These are phyloP conservation scores for Cyanistes caeruleus DNA, from an alignment of 2,113 vertebrate species.

Conservation along the genomic window DNA sequence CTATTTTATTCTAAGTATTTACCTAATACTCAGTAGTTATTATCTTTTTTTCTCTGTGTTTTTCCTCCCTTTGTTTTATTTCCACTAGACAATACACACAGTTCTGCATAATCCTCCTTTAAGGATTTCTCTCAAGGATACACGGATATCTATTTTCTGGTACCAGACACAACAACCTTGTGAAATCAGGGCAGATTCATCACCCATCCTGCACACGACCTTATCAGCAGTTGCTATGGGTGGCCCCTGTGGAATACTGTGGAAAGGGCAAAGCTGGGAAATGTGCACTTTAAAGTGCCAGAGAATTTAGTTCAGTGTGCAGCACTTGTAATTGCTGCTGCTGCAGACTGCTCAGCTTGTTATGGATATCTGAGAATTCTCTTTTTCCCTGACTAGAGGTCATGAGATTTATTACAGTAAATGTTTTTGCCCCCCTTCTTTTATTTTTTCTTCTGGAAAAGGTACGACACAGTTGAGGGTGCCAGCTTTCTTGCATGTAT, in stretches of 20 bases:
- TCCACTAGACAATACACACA: not conserved
- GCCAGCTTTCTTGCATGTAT: not conserved
- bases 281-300: conserved; percentile 33
- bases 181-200: conserved; percentile 54
- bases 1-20: not conserved
- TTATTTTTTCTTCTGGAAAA: not conserved
- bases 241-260: conserved; percentile 21
- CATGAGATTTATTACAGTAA: not conserved
- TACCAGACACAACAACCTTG: conserved; percentile 21
- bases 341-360: not conserved
- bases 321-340: conserved; percentile 9
- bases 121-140: not conserved
- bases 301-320: not conserved
- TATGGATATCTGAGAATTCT: not conserved
- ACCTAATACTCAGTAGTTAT: not conserved
- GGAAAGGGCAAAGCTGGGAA: conserved; percentile 62
- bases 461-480: not conserved
- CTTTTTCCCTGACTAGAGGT: not conserved
- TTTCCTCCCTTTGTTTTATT: not conserved
- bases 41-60: not conserved
- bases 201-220: conserved; percentile 39
- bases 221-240: conserved; percentile 54
- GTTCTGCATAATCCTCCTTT: not conserved
- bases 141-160: not conserved
- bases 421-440: rapidly evolving